Conservation (phyloP, 1,140 invertebrate species). For the Mycetomoellerius zeteki region DNA sequence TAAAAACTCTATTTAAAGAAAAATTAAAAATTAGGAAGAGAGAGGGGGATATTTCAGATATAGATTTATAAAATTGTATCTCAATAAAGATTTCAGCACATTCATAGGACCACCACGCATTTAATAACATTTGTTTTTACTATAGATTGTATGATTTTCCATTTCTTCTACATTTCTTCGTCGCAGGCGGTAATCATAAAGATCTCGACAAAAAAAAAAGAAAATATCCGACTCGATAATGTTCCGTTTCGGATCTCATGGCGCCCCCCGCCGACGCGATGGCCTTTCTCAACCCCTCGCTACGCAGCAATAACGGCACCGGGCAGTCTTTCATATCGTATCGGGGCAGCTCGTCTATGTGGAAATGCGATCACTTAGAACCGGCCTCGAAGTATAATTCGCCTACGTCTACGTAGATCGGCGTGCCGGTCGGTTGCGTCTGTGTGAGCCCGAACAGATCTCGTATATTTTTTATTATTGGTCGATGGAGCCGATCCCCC, state of each 20-base stretch:
- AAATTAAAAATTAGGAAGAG: neutral
- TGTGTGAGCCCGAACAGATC: slow-evolving; percentile 75
- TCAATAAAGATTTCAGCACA: slow-evolving; percentile 9
- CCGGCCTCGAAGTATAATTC: slow-evolving; percentile 85
- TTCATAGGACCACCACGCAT: neutral
- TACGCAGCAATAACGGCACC: slow-evolving; percentile 75
- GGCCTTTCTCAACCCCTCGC: slow-evolving; percentile 61
- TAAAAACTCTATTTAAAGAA: neutral
- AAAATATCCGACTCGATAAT: slow-evolving; percentile 77
- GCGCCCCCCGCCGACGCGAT: slow-evolving; percentile 54
- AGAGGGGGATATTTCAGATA: neutral
- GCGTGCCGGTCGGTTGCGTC: slow-evolving; percentile 68
- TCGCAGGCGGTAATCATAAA: slow-evolving; percentile 70
- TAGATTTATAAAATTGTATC: slow-evolving; percentile 5
- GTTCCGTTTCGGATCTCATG: slow-evolving; percentile 65
- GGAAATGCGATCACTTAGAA: slow-evolving; percentile 87
- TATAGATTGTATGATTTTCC: slow-evolving; percentile 16
- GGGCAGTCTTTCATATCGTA: slow-evolving; percentile 82
- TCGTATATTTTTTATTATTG: slow-evolving; percentile 86
- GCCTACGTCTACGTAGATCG: slow-evolving; percentile 67
- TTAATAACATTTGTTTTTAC: slow-evolving; percentile 11
- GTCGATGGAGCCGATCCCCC: slow-evolving; percentile 74
- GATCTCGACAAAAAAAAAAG: slow-evolving; percentile 65
- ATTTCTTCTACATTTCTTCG: slow-evolving; percentile 38
- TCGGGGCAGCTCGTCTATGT: slow-evolving; percentile 86